A percentile compares a stretch with the other conserved stretches of the same genome.
Conservation (phyloP, 2,888 invertebrate species). For the Trissolcus brochymenae region DNA sequence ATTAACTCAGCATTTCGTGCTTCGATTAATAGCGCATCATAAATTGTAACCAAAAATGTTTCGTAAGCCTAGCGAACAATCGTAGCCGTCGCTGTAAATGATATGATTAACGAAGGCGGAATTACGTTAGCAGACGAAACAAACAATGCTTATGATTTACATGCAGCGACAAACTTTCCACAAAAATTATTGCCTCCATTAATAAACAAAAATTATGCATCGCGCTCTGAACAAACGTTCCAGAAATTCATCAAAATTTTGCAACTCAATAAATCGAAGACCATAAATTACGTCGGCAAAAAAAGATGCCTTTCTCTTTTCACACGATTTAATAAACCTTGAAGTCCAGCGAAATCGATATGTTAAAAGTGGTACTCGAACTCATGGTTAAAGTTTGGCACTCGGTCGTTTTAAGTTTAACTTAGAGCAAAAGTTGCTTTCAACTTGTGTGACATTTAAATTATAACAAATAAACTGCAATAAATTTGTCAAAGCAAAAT, state of each 20-base stretch:
- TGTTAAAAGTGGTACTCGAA: slow-evolving; percentile 31
- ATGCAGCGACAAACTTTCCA: slow-evolving; percentile 20
- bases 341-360: slow-evolving; percentile 30
- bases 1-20: slow-evolving; percentile 16
- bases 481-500: slow-evolving; percentile 34
- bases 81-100: slow-evolving; percentile 29
- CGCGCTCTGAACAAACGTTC: slow-evolving; percentile 5
- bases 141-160: slow-evolving; percentile 34
- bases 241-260: slow-evolving; percentile 26
- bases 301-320: slow-evolving; percentile 3
- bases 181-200: slow-evolving; percentile 37
- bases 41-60: slow-evolving; percentile 32
- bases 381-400: slow-evolving; percentile 39
- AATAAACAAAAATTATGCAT: slow-evolving; percentile 42
- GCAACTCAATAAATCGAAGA: slow-evolving; percentile 12
- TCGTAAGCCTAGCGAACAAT: slow-evolving; percentile 8
- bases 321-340: slow-evolving; percentile 26
- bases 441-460: slow-evolving; percentile 43
- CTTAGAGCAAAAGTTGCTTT: slow-evolving; percentile 41
- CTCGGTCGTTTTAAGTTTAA: slow-evolving; percentile 41
- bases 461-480: slow-evolving; percentile 40
- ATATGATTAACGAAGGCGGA: slow-evolving; percentile 35
- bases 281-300: slow-evolving; percentile 9
- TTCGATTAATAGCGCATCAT: slow-evolving; percentile 26
- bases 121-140: slow-evolving; percentile 20